A percentile compares a stretch with the other conserved stretches of the same genome.
These are phyloP conservation scores for Huso huso DNA, from an alignment of 2,797 vertebrate genomes.

Conservation along the genomic window DNA sequence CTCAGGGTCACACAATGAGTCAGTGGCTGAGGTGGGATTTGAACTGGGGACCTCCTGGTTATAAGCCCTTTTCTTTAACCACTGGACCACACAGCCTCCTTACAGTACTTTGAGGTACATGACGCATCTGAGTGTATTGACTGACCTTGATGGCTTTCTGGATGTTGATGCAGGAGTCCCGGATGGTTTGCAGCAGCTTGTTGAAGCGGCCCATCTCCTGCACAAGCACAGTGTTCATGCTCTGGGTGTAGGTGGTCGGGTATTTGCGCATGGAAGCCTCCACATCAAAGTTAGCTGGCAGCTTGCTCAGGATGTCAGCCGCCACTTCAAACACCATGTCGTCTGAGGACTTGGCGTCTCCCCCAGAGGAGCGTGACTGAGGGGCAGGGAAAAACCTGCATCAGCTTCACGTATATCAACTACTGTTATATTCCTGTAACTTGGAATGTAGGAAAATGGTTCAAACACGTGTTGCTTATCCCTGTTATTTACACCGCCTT, in stretches of 20 bases:
- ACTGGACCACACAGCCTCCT: too few species aligned
- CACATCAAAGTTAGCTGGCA: conserved; percentile 69
- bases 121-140: too few species aligned
- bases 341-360: conserved; percentile 67
- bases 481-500: too few species aligned
- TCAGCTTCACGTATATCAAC: too few species aligned
- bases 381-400: conserved; percentile 1
- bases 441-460: too few species aligned
- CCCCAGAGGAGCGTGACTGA: conserved; percentile 65
- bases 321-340: conserved; percentile 78
- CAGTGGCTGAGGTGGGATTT: too few species aligned
- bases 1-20: too few species aligned
- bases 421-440: too few species aligned
- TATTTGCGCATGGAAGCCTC: conserved; percentile 69
- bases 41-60: too few species aligned
- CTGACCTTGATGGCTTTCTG: conserved; percentile 83
- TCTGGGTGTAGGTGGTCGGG: conserved; percentile 76
- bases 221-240: conserved; percentile 85
- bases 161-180: conserved; percentile 70
- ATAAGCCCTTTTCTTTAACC: too few species aligned
- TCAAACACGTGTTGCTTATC: too few species aligned
- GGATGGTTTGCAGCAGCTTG: conserved; percentile 63
- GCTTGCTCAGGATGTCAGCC: conserved; percentile 73
- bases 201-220: conserved; percentile 91
- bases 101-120: too few species aligned